Evolutionary conservation across 1,140 invertebrate genomes (phyloP).

Genomic region (Pogonus chalceus): DNA sequence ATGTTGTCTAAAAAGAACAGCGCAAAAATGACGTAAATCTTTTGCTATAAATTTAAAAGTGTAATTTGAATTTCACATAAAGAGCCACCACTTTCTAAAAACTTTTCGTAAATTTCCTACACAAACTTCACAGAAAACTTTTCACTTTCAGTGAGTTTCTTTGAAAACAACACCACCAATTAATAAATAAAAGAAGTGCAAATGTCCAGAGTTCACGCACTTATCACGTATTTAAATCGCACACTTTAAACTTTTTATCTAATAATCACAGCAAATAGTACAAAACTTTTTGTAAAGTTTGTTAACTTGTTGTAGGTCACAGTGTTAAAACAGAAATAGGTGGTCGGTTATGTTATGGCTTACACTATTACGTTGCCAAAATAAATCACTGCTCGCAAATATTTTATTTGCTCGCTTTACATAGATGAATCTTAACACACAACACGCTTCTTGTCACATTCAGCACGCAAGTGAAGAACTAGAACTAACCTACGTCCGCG

Average conservation of each 20-base stretch:
- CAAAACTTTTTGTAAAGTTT: background rate
- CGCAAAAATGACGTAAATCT: no score
- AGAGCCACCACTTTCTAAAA: background rate
- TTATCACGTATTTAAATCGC: conserved; percentile 3
- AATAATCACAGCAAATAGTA: background rate
- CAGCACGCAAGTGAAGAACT: background rate
- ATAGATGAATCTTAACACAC: background rate
- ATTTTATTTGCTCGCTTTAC: background rate
- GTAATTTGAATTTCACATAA: background rate
- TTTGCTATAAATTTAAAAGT: background rate
- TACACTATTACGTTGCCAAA: background rate
- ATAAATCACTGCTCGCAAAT: background rate
- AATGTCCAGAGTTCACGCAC: conserved; percentile 4
- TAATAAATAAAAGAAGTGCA: background rate
- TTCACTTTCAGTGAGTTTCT: background rate
- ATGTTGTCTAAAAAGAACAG: no score
- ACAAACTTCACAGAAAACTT: background rate
- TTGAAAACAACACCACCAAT: background rate
- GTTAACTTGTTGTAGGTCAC: background rate
- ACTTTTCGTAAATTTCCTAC: background rate
- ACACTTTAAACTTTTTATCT: background rate
- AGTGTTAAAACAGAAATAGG: background rate
- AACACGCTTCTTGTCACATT: background rate
- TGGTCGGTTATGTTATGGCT: background rate
- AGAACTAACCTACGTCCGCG: background rate